phyloP scores from a whole-genome alignment of 1,140 invertebrate species.

The Lepidurus apus region DNA sequence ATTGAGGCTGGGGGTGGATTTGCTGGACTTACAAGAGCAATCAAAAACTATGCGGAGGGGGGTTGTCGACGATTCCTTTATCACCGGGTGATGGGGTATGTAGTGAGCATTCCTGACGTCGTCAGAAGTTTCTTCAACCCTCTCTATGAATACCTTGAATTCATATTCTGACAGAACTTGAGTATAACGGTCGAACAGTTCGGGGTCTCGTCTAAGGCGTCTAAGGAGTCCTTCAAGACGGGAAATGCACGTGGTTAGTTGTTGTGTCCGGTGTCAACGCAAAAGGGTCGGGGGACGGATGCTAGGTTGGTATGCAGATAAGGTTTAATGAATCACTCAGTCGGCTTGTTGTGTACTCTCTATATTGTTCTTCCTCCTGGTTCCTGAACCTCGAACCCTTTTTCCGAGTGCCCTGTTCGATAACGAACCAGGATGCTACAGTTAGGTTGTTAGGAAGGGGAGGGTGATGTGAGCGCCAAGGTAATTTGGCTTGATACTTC shows the following conservation, averaged over 20 bases:
- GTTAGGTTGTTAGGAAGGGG: slow-evolving; percentile 24
- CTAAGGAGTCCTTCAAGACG: not conserved
- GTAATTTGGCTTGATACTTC: slow-evolving; percentile 7
- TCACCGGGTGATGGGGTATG: slow-evolving; percentile 24
- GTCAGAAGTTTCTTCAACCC: not conserved
- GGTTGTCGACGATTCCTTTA: slow-evolving; percentile 12
- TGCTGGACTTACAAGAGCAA: not conserved
- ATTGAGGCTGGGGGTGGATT: slow-evolving; percentile 18
- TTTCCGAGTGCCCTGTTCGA: no score
- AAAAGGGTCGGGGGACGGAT: no score
- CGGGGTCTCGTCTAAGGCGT: not conserved
- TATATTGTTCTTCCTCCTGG: no score
- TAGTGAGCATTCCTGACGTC: not conserved
- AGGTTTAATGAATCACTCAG: no score
- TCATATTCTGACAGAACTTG: slow-evolving; percentile 1
- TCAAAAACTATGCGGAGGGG: slow-evolving; percentile 20
- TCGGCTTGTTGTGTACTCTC: no score
- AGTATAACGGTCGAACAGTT: not conserved
- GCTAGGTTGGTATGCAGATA: no score
- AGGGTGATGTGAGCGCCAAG: slow-evolving; percentile 6
- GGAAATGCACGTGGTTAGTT: slow-evolving; percentile 4
- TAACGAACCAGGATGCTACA: no score
- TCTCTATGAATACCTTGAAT: not conserved
- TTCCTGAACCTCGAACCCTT: no score
- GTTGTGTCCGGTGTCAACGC: no score